Evolutionary conservation across 2,113 vertebrate species (phyloP).

Genomic region (Natator depressus): DNA sequence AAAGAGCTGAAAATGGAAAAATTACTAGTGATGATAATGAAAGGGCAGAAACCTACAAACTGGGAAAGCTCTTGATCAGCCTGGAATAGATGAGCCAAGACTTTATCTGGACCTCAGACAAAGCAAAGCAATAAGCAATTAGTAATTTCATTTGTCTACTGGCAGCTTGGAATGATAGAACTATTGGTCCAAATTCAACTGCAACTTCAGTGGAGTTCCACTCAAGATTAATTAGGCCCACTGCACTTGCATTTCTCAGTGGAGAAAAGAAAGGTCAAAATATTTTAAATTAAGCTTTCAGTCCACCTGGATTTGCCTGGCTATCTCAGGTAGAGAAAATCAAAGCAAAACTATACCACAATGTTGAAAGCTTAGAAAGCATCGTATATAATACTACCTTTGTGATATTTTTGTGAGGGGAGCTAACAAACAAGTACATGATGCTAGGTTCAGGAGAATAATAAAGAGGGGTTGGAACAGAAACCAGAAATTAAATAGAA

Average conservation of each 20-base stretch:
- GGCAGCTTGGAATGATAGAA: not conserved
- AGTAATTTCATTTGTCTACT: not conserved
- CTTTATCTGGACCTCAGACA: not conserved
- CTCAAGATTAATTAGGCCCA: not conserved
- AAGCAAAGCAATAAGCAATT: not conserved
- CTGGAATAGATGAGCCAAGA: not conserved
- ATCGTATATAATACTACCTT: not conserved
- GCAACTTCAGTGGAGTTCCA: not conserved
- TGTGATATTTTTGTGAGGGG: conserved; percentile 11
- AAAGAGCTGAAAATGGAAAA: not conserved
- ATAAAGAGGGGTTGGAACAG: not conserved
- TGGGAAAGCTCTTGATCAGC: not conserved
- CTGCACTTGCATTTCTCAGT: not conserved
- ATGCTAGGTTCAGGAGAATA: conserved; percentile 22
- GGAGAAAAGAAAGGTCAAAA: not conserved
- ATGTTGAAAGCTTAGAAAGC: not conserved
- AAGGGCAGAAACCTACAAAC: not conserved
- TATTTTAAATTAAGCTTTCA: not conserved
- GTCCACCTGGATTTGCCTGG: not conserved
- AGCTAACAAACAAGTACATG: conserved; percentile 47
- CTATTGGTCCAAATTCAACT: not conserved
- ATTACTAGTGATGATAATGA: not conserved
- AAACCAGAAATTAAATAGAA: conserved; percentile 41
- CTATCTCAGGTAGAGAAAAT: not conserved
- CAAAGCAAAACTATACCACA: not conserved